A percentile compares a stretch with the other conserved stretches of the same genome.
Evolutionary conservation across 2,888 invertebrate species (phyloP).

Genomic region (Hermaeophaga mercurialis): DNA sequence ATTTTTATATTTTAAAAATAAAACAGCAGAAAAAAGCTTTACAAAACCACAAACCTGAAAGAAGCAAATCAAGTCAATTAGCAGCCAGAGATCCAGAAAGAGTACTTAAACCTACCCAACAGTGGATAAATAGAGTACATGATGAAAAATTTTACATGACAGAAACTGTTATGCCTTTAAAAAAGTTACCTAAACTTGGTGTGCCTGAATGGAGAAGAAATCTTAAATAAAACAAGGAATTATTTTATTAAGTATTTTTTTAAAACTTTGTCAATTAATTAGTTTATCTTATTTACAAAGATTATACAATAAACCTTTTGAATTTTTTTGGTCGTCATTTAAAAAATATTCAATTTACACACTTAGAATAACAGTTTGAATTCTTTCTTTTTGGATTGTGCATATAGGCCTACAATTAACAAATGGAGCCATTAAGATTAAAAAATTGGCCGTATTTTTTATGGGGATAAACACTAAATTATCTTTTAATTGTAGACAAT

Average conservation of each 20-base stretch:
- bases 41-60: slow-evolving; percentile 29
- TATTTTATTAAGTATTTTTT: too few relatives aligned
- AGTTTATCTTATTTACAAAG: not conserved
- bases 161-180: slow-evolving; percentile 19
- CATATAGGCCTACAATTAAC: too few relatives aligned
- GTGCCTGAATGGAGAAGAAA: slow-evolving; percentile 31
- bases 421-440: too few relatives aligned
- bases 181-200: slow-evolving; percentile 19
- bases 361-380: too few relatives aligned
- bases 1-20: slow-evolving; percentile 46
- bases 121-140: slow-evolving; percentile 50
- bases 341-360: too few relatives aligned
- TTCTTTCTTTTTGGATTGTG: too few relatives aligned
- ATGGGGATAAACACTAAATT: too few relatives aligned
- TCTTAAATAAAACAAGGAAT: not conserved
- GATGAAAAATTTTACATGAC: slow-evolving; percentile 30
- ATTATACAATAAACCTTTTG: not conserved
- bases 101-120: slow-evolving; percentile 52
- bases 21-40: slow-evolving; percentile 35
- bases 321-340: too few relatives aligned
- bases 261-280: not conserved
- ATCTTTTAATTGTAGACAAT: too few relatives aligned
- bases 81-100: slow-evolving; percentile 49
- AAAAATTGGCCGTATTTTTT: too few relatives aligned
- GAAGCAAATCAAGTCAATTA: slow-evolving; percentile 40